Conservation (phyloP, 64 coral and sea anemone species). For the Orbicella faveolata region DNA sequence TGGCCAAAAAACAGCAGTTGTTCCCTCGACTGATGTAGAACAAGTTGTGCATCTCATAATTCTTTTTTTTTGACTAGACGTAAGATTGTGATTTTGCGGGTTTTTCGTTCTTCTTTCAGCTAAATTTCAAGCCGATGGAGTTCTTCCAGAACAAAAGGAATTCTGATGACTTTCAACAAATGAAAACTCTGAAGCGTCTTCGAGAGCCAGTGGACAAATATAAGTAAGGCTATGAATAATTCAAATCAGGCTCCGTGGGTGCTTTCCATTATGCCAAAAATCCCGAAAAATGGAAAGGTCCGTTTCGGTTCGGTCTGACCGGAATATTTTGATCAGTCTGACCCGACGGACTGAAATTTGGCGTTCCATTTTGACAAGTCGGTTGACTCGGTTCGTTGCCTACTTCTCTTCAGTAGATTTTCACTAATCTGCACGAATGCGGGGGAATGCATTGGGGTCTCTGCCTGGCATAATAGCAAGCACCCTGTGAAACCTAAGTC, state of each 20-base stretch:
- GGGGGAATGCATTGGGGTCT: too few species aligned
- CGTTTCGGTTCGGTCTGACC: too few species aligned
- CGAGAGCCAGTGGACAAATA: conserved; percentile 75
- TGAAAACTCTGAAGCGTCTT: conserved; percentile 27
- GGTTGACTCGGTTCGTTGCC: too few species aligned
- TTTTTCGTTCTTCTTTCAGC: conserved; percentile 35
- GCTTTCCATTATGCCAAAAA: neutral
- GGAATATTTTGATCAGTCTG: neutral
- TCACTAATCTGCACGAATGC: too few species aligned
- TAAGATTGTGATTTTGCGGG: neutral
- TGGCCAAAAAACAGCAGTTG: neutral
- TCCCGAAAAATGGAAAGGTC: neutral
- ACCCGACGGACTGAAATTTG: too few species aligned
- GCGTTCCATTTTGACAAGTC: too few species aligned
- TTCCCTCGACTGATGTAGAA: neutral
- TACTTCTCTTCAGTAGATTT: too few species aligned
- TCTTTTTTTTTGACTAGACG: neutral
- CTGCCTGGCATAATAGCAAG: too few species aligned
- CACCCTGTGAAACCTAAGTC: too few species aligned
- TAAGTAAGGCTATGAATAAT: conserved; percentile 60
- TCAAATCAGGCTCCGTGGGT: neutral
- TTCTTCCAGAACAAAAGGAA: conserved; percentile 64
- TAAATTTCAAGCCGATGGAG: conserved; percentile 33
- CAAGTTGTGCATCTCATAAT: too few species aligned
- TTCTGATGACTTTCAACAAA: conserved; percentile 18